Percentiles rank a stretch among this genome's conserved stretches.
Conservation (phyloP, 2,113 vertebrate genomes). For the Mohoua ochrocephala region DNA sequence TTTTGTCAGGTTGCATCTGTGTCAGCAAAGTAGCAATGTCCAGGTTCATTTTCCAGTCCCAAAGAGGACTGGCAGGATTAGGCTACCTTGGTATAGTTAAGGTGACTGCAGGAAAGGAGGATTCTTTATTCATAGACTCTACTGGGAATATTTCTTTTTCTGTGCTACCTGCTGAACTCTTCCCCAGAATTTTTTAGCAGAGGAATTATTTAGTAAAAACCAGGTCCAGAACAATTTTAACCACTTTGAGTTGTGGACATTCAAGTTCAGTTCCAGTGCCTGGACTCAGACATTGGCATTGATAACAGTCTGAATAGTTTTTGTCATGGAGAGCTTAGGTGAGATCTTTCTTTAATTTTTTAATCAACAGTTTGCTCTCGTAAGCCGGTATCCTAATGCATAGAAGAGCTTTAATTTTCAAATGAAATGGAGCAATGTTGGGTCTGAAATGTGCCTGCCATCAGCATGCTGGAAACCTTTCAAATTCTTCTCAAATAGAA, state of each 20-base stretch:
- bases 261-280: not conserved
- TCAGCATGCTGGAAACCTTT: not conserved
- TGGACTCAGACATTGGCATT: not conserved
- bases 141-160: not conserved
- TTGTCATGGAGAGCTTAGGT: not conserved
- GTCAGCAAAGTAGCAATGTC: not conserved
- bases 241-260: not conserved
- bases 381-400: not conserved
- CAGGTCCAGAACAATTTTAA: not conserved
- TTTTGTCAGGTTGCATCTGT: not conserved
- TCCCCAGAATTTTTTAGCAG: not conserved
- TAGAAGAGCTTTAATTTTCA: not conserved
- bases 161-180: not conserved
- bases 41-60: not conserved
- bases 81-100: not conserved
- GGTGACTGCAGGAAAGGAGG: not conserved
- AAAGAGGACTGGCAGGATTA: not conserved
- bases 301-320: not conserved
- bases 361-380: not conserved
- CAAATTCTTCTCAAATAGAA: not conserved
- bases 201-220: not conserved
- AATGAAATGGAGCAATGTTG: not conserved
- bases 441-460: not conserved
- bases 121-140: no score
- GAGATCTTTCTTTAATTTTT: not conserved